A percentile compares a stretch with the other conserved stretches of the same genome.
Conservation (phyloP, 2,797 vertebrate species). For the Schizothorax lantsangensis region DNA sequence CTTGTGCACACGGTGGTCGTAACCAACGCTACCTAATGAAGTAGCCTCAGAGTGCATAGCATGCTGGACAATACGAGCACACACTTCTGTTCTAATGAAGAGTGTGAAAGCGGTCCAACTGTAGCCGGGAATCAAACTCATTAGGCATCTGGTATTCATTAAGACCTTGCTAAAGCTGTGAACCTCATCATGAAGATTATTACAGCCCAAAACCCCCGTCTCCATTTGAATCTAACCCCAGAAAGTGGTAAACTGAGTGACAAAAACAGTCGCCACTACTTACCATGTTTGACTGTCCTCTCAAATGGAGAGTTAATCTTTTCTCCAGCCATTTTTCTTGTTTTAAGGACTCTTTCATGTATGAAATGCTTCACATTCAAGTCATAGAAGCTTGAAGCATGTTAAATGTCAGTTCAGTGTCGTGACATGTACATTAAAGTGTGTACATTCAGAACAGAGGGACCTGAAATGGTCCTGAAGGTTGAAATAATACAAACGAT, state of each 20-base stretch:
- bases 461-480: background rate
- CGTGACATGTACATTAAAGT: background rate
- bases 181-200: conserved; percentile 45
- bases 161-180: conserved; percentile 44
- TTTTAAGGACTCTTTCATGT: background rate
- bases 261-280: conserved; percentile 16
- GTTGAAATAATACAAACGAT: background rate
- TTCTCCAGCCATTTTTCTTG: background rate
- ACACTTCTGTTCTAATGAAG: conserved; percentile 36
- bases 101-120: conserved; percentile 22
- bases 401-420: background rate
- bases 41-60: background rate
- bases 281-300: conserved; percentile 12
- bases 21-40: conserved; percentile 17
- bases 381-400: conserved; percentile 1
- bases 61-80: conserved; percentile 19
- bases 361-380: background rate
- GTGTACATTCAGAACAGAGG: background rate
- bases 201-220: conserved; percentile 1
- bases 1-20: background rate
- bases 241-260: background rate
- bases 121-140: conserved; percentile 44
- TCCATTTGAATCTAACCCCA: conserved; percentile 35
- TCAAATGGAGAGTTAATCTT: background rate
- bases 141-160: conserved; percentile 61